Base-by-base conservation (phyloP, 2,888 invertebrate genomes). In the Caenorhabditis sp. region DNA sequence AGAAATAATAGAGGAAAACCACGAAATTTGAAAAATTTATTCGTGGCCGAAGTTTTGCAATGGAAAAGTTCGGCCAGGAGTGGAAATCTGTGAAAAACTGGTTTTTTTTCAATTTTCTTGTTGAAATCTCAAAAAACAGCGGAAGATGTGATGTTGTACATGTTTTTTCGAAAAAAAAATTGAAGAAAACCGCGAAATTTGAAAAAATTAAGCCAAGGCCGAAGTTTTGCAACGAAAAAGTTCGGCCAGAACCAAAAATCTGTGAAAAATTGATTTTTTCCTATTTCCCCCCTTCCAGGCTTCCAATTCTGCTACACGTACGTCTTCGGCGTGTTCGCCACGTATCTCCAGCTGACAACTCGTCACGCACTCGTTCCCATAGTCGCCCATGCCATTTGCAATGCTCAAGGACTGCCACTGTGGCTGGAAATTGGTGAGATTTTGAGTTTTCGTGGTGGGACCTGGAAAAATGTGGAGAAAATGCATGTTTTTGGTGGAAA, bases 281-380 rank as follows among this genome's bases (percentile, higher is more conserved):
- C 9, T 6, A 32, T 32, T 32, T 32, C 40, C 13, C 40, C 40
- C 40, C 40, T 83, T 88, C 55, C 72, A 90, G 89, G 69, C 0
- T 89, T 92, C 76, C 91, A 91, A 88, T 87, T 87, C 35, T 67
- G 65, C n/a, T 91, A 91, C 82, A 90, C 91, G 8, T 92, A 92
- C 78, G 55, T 89, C 6, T 91, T 91, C 69, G 91, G 91, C 8
- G 85, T 82, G 8, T 91, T 92, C 62, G 89, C 91, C 11, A 89
- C 90, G 0, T 88, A 85, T 51, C 80, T 91, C 15, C 88, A 89
- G 74, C 61, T 85, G n/a, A 80, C 71, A 1, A 83, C 85, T 44
- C 85, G 86, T 11, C 87, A 90, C 67, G 74, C 88, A 15, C 22
- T 89, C 8, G 87, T 89, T n/a, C 88, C 91, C 13, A 88, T 91